Evolutionary conservation across 2,113 vertebrate species (phyloP).

Genomic region (Forbesichthys papilliferus): DNA sequence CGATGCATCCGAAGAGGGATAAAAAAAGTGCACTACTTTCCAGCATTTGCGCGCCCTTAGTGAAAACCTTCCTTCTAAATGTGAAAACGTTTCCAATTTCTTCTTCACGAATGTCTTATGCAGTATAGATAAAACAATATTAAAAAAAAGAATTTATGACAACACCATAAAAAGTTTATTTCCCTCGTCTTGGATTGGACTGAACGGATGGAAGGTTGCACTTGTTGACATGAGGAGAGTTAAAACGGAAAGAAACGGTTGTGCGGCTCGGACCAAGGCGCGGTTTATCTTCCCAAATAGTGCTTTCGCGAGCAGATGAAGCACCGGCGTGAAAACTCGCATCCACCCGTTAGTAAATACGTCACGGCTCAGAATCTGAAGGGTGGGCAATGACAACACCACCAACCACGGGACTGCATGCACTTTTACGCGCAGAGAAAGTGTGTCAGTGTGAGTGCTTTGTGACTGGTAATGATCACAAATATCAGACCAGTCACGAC

Average conservation of each 20-base stretch:
- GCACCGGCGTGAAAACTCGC: conserved; percentile 83
- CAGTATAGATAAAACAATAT: conserved; percentile 18
- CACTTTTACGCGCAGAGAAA: conserved; percentile 27
- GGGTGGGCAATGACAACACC: conserved; percentile 38
- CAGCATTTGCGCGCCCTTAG: conserved; percentile 52
- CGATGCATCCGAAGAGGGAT: conserved; percentile 68
- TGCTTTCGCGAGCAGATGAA: conserved; percentile 70
- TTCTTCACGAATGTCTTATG: conserved; percentile 37
- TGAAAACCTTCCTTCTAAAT: conserved; percentile 16
- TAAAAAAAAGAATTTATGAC: conserved; percentile 30
- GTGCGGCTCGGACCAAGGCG: conserved; percentile 61
- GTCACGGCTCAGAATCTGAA: conserved; percentile 66
- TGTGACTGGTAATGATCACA: neutral
- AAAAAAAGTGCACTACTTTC: conserved; percentile 57
- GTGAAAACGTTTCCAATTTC: conserved; percentile 37
- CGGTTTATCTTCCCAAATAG: conserved; percentile 76
- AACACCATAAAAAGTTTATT: conserved; percentile 43
- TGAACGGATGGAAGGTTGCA: conserved; percentile 33
- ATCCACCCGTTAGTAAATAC: conserved; percentile 75
- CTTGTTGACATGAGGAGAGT: conserved; percentile 42
- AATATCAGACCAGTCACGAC: neutral
- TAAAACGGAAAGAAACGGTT: conserved; percentile 52
- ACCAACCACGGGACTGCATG: conserved; percentile 25
- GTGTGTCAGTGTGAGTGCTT: neutral
- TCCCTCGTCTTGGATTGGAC: conserved; percentile 45